Evolutionary conservation across 2,797 vertebrate species (phyloP).

Genomic region (Chrysocyon brachyurus): DNA sequence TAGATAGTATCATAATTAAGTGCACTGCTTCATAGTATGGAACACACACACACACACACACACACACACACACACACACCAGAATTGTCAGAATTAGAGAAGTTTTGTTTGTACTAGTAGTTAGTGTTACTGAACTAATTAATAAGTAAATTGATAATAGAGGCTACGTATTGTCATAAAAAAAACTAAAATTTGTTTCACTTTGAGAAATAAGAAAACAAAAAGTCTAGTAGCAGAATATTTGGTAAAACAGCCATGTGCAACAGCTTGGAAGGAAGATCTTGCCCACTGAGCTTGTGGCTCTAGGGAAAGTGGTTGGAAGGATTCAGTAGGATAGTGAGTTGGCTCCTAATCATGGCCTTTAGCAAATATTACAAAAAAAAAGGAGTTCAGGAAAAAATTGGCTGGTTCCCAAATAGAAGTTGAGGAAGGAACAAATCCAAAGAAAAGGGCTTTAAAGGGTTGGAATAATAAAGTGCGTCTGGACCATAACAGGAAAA

Average conservation of each 20-base stretch:
- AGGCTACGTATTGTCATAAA: neutral
- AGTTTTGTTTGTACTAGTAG: neutral
- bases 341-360: neutral
- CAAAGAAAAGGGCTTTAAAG: neutral
- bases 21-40: neutral
- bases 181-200: neutral
- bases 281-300: neutral
- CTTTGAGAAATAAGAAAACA: neutral
- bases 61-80: neutral
- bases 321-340: neutral
- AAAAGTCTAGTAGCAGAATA: neutral
- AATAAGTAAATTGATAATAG: neutral
- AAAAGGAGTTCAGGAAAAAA: slow-evolving; percentile 4
- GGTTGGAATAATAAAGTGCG: neutral
- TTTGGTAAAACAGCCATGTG: neutral
- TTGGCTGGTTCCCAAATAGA: slow-evolving; percentile 4
- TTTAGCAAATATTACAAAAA: neutral
- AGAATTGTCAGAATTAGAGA: neutral
- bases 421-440: neutral
- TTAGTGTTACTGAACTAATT: neutral
- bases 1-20: neutral
- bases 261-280: neutral
- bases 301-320: neutral
- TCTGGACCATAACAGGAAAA: neutral
- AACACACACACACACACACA: neutral